Evolutionary conservation across 1,140 invertebrate species (phyloP), one percentile per base, ranked within the genome.

Genomic region (Hylaeus anthracinus): DNA sequence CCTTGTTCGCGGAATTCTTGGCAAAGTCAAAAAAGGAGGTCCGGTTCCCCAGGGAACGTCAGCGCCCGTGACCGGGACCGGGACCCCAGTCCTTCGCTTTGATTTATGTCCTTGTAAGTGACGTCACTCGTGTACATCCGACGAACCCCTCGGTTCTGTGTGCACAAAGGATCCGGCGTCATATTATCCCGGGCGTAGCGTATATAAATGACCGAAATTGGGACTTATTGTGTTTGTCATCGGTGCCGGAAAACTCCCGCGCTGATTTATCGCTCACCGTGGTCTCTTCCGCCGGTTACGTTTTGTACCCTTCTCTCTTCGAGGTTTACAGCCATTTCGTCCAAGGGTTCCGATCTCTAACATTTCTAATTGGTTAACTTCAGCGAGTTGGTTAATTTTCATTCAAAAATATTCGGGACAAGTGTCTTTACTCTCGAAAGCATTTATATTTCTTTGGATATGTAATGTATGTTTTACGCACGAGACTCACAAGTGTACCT

Each of bases 21-120:
- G 9, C 65, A n/a, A 72, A 80, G 72, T 89, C 84, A 90, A 91
- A 92, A 86, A 86, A 88, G 88, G 88, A 86, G 45, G 53, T 51
- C 84, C 78, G 78, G 70, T 85, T 91, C 90, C 91, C 89, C 79
- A 64, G 90, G 90, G 91, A 91, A 84, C 83, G 86, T 90, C 86
- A 84, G 73, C 86, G 26, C 26, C 26, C 26, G 26, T 26, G 26
- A 87, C 85, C 86, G 88, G 88, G 90, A 90, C 90, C 91, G 89
- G 88, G 90, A 90, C 90, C 51, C 77, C 88, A 88, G 89, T 92
- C 89, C 90, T 91, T 91, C 90, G 90, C 92, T 93, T 94, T 94
- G 93, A 94, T 94, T 94, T 94, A 93, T 93, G 91, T 93, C 88
- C 92, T 93, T 93, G 93, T 93, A 94, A 94, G 92, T 94, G 92